phyloP scores from a whole-genome alignment of 1,140 invertebrate genomes.

The Drosophila ficusphila region DNA sequence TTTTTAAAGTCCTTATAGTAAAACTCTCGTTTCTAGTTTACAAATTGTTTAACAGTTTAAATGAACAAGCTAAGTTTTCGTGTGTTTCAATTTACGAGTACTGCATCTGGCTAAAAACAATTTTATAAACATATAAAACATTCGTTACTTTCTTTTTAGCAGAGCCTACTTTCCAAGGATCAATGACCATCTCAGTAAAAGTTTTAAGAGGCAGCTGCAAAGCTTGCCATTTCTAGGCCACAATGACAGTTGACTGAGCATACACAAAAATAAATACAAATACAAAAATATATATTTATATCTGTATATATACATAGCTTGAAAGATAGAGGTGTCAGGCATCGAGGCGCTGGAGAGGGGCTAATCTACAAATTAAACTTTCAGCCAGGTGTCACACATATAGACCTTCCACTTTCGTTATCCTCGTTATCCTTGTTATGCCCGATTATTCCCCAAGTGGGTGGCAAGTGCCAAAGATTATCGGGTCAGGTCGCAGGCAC shows the following conservation, averaged over 20 bases:
- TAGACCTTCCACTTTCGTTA: background rate
- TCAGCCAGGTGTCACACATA: slow-evolving; percentile 13
- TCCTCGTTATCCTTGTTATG: slow-evolving; percentile 10
- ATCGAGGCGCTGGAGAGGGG: background rate
- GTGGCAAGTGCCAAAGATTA: slow-evolving; percentile 24
- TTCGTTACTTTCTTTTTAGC: background rate
- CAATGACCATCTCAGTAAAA: slow-evolving; percentile 26
- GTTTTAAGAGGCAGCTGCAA: slow-evolving; percentile 15
- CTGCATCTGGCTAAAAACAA: too few species aligned
- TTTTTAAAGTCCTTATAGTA: too few species aligned
- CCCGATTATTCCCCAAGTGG: slow-evolving; percentile 1
- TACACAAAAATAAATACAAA: slow-evolving; percentile 15
- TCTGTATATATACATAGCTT: background rate
- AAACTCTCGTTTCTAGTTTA: too few species aligned
- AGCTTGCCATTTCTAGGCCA: slow-evolving; percentile 28
- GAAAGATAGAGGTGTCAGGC: background rate
- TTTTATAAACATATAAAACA: background rate
- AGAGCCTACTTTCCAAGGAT: slow-evolving; percentile 18
- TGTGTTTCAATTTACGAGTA: too few species aligned
- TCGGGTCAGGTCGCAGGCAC: slow-evolving; percentile 9
- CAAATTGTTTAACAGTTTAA: too few species aligned
- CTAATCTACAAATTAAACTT: slow-evolving; percentile 46
- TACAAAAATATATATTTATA: slow-evolving; percentile 11
- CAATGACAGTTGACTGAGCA: slow-evolving; percentile 30
- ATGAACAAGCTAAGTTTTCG: too few species aligned